Percentiles rank a stretch among this genome's conserved stretches.
These are phyloP conservation scores for Euthynnus affinis DNA, from an alignment of 2,797 vertebrate species.

Conservation along the genomic window DNA sequence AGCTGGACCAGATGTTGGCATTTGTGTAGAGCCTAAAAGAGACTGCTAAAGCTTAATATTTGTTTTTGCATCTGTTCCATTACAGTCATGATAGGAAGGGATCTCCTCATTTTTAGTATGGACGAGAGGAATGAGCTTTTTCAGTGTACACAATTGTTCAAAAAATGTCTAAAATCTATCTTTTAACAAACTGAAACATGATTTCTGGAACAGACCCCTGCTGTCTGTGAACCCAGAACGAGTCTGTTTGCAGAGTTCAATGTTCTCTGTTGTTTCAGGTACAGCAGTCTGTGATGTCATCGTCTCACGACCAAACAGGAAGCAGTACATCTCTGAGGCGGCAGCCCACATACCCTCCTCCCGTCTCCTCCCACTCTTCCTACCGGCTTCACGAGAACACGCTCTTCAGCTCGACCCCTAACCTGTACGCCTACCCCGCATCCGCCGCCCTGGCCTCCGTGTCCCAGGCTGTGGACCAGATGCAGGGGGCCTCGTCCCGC, in stretches of 20 bases:
- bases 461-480: slow-evolving; percentile 94
- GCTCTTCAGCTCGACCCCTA: slow-evolving; percentile 91
- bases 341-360: slow-evolving; percentile 92
- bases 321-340: slow-evolving; percentile 86
- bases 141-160: too few species aligned
- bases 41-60: too few species aligned
- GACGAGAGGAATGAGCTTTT: too few species aligned
- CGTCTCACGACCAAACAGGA: slow-evolving; percentile 89
- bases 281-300: slow-evolving; percentile 89
- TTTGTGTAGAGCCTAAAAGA: too few species aligned
- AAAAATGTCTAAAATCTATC: too few species aligned
- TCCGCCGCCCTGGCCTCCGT: slow-evolving; percentile 94
- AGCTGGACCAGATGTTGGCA: too few species aligned
- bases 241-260: too few species aligned
- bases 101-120: too few species aligned
- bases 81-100: too few species aligned
- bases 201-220: neutral
- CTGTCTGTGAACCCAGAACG: neutral
- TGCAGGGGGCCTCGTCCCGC: slow-evolving; percentile 89
- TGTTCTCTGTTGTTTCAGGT: slow-evolving; percentile 81
- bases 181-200: too few species aligned
- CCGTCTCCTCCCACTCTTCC: slow-evolving; percentile 91
- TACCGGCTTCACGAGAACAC: slow-evolving; percentile 93
- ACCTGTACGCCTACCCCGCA: slow-evolving; percentile 94
- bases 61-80: too few species aligned